Evolutionary conservation across 2,888 invertebrate species (phyloP).

Genomic region (Xestia c-nigrum): DNA sequence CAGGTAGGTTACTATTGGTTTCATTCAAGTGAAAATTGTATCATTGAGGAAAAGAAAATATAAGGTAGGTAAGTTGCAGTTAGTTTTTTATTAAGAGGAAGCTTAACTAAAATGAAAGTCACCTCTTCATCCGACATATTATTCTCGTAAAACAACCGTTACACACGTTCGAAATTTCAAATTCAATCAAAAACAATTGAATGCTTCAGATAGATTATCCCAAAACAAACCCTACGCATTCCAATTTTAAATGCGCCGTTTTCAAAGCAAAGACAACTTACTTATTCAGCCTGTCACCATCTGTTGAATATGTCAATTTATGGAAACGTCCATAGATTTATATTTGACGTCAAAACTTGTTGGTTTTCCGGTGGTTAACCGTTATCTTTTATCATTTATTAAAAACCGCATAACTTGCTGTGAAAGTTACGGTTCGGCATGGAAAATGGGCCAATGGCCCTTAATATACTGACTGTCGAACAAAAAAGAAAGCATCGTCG

Average conservation of each 20-base stretch:
- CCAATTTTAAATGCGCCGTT: slow-evolving; percentile 1
- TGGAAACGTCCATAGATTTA: slow-evolving; percentile 10
- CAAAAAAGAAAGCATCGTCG: slow-evolving; percentile 16
- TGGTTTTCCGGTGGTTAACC: slow-evolving; percentile 50
- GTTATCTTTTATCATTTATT: slow-evolving; percentile 30
- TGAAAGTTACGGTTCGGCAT: slow-evolving; percentile 24
- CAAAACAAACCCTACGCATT: not conserved
- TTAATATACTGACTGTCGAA: not conserved
- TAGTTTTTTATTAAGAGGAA: not conserved
- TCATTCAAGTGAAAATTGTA: not conserved
- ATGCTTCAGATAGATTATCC: not conserved
- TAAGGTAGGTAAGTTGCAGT: not conserved
- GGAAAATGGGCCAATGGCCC: slow-evolving; percentile 12
- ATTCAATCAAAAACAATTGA: slow-evolving; percentile 7
- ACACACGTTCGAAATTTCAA: not conserved
- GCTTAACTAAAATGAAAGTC: not conserved
- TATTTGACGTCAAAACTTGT: slow-evolving; percentile 26
- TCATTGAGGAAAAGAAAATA: slow-evolving; percentile 4
- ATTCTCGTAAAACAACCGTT: not conserved
- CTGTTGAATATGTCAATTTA: slow-evolving; percentile 19
- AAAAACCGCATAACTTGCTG: slow-evolving; percentile 35
- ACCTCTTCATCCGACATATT: not conserved
- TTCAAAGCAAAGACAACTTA: slow-evolving; percentile 1
- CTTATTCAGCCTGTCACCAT: slow-evolving; percentile 6
- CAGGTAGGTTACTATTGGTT: not conserved